Evolutionary conservation across 2,113 vertebrate genomes (phyloP), one percentile per base, ranked within the genome.

Genomic region (Phalacrocorax aristotelis): DNA sequence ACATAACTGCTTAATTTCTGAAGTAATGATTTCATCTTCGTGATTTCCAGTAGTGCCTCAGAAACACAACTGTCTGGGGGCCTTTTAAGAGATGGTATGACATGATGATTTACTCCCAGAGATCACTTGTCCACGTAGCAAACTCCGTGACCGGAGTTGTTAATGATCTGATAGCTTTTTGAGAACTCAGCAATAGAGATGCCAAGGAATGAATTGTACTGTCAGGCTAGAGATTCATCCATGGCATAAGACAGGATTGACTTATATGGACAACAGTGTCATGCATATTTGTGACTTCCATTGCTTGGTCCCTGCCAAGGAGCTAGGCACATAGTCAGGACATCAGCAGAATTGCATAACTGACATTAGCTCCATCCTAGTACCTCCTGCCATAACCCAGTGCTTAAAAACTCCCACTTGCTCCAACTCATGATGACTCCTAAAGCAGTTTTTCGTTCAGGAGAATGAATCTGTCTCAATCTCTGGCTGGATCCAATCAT

Each of bases 261-360:
- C 4, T 64, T 52, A 3, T 7, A 23, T 4, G 17, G 26, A 46
- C 1, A 1, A 55, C 7, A 46, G 5, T 5, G 30, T 29, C 44
- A 65, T 9, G 22, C 7, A n/a, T n/a, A 27, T 16, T 26, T 70
- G 23, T 89, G n/a, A 38, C 4, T 74, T 60, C 19, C 20, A 54
- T 4, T 65, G 29, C 23, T 77, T 60, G 14, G 8, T 32, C 22
- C 75, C 68, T 83, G 32, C 8, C 85, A 83, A 89, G n/a, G n/a
- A 82, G 21, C 25, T 76, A 60, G 32, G 18, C 14, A 30, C 22
- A 25, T 42, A 21, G 13, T 21, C 15, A 78, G 15, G 29, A 38
- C 19, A 29, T 36, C 30, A 46, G 3, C 7, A 68, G 40, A 58
- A 58, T 9, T 68, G 15, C 6, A 15, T 5, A 46, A 25, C 8